Conservation (phyloP, 2,888 invertebrate species). For the Apamea crenata region DNA sequence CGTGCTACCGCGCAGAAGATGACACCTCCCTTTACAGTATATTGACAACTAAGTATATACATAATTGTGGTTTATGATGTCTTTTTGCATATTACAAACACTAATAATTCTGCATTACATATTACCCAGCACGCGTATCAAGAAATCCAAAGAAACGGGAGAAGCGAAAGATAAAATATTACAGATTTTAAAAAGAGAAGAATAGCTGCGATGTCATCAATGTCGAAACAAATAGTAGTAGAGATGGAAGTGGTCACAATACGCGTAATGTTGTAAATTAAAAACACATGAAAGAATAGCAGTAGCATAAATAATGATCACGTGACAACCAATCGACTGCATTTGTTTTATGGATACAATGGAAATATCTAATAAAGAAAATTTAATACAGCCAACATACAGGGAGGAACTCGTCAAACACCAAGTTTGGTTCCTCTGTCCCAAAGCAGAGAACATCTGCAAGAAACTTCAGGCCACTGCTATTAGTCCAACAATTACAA, state of each 20-base stretch:
- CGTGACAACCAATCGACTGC: background rate
- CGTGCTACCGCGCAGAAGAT: background rate
- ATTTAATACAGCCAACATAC: too few species aligned
- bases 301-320: background rate
- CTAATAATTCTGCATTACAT: background rate
- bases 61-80: background rate
- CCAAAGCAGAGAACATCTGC: background rate
- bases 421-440: background rate
- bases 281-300: background rate
- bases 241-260: background rate
- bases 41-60: background rate
- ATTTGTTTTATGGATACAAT: background rate
- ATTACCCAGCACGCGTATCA: background rate
- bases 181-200: background rate
- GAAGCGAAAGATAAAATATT: background rate
- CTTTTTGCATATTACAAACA: background rate
- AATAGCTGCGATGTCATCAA: background rate
- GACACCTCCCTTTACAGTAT: too few species aligned
- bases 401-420: background rate
- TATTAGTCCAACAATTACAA: slow-evolving; percentile 46
- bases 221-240: background rate
- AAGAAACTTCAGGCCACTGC: background rate
- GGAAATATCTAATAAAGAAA: too few species aligned
- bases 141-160: background rate
- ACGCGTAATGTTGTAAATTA: background rate